Base-by-base conservation (phyloP, 2,888 invertebrate species). In the Lypha dubia region DNA sequence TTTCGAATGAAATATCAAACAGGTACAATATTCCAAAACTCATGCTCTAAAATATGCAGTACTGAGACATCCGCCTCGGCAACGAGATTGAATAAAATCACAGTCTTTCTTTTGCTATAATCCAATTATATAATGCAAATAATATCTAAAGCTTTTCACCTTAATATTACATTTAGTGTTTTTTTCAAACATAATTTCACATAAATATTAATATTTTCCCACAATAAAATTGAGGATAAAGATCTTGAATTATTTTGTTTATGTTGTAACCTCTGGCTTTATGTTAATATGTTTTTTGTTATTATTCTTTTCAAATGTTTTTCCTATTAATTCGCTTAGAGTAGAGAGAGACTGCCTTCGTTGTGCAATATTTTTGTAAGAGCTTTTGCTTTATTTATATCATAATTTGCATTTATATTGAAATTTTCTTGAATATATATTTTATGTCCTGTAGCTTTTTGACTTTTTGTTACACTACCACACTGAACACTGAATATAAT, bases 341-440 rank as follows among this genome's bases (percentile, higher is more conserved):
- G n/a, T n/a, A n/a, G n/a, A n/a, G n/a, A n/a, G n/a, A n/a, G n/a
- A 17, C 71, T 58, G 35, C 67, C 13, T 63, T 11, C 9, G 32
- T 32, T 17, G 32, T 56, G 4, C n/a, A 11, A 32, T 32, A 32
- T 60, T 13, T 11, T 38, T 24, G n/a, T n/a, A n/a, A 8, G 8
- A 24, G 7, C 44, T 62, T 49, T 44, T 65, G 20, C 62, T 53
- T 51, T 13, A n/a, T 46, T 62, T 62, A 68, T 44, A 60, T 73
- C 51, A 70, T 44, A 79, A 83, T 83, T 83, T 79, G 79, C 83
- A 83, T 79, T 74, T 83, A 83, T 67, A 83, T 83, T 83, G 56
- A 79, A 83, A 70, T 49, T 79, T 74, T 62, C 28, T 68, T 46
- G 35, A 53, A 60, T 73, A 51, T 1, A 32, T n/a, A n/a, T 20